phyloP scores from a whole-genome alignment of 2,888 invertebrate species.

The Chymomyza amoena region DNA sequence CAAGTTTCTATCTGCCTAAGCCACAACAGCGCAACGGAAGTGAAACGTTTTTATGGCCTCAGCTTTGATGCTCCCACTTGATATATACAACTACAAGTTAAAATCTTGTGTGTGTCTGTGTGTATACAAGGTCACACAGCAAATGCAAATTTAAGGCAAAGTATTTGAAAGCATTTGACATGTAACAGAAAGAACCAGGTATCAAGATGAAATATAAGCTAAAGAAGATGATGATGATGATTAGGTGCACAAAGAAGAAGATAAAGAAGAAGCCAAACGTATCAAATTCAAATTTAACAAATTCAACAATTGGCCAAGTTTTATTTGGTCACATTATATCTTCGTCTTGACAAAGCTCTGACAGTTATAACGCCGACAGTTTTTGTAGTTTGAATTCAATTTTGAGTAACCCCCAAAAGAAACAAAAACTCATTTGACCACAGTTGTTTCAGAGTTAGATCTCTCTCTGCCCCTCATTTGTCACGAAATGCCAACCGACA shows the following conservation, averaged over 20 bases:
- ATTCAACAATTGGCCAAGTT: conserved; percentile 51
- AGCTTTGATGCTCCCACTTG: conserved; percentile 52
- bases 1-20: conserved; percentile 10
- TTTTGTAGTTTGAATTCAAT: background rate
- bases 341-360: background rate
- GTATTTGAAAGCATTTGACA: conserved; percentile 40
- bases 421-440: background rate
- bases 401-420: background rate
- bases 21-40: conserved; percentile 52
- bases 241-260: background rate
- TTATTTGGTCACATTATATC: background rate
- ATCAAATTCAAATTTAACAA: conserved; percentile 36
- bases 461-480: background rate
- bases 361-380: background rate
- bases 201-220: background rate
- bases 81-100: conserved; percentile 22
- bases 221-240: conserved; percentile 23
- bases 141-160: conserved; percentile 38
- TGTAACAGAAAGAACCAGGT: conserved; percentile 31
- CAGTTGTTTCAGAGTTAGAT: background rate
- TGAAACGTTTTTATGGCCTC: conserved; percentile 51
- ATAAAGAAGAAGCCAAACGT: background rate
- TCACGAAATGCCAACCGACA: background rate
- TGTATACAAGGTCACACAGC: conserved; percentile 8
- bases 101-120: conserved; percentile 3